Evolutionary conservation across 2,888 invertebrate species (phyloP).

Genomic region (Agonopterix alstromeriana): DNA sequence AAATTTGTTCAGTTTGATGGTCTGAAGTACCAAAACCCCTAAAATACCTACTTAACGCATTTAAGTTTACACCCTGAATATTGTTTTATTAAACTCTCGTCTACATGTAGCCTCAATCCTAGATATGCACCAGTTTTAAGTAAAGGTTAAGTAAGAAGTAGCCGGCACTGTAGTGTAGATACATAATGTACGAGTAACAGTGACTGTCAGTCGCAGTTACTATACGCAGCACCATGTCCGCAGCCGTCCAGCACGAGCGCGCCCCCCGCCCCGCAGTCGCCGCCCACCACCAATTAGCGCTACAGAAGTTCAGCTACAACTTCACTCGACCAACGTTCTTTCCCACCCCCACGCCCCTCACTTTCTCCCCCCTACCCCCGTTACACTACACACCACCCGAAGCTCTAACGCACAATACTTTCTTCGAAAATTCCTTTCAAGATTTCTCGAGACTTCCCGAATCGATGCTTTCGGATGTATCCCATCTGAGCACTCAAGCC

Average conservation of each 20-base stretch:
- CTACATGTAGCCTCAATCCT: no score
- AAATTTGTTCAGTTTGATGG: no score
- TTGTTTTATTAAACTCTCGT: no score
- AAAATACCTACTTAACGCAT: no score
- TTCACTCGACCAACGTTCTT: constrained; percentile 43
- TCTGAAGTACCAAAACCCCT: no score
- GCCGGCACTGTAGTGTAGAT: no score
- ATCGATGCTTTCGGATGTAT: constrained; percentile 25
- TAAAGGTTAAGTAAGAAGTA: no score
- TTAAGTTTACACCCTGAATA: no score
- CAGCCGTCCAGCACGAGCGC: constrained; percentile 94
- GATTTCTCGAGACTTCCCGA: constrained; percentile 45
- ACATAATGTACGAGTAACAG: no score
- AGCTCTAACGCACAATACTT: constrained; percentile 28
- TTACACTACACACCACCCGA: constrained; percentile 37
- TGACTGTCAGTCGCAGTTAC: background rate
- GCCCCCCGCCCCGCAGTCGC: constrained; percentile 80
- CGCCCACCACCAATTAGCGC: constrained; percentile 58
- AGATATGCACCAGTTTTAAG: background rate
- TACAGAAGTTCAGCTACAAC: constrained; percentile 65
- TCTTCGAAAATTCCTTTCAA: constrained; percentile 45
- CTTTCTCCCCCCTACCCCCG: constrained; percentile 42
- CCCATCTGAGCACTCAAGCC: constrained; percentile 35
- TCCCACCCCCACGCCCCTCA: constrained; percentile 31
- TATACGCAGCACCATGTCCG: background rate